Base-by-base conservation (phyloP, 2,113 vertebrate species). In the Perccottus glenii region DNA sequence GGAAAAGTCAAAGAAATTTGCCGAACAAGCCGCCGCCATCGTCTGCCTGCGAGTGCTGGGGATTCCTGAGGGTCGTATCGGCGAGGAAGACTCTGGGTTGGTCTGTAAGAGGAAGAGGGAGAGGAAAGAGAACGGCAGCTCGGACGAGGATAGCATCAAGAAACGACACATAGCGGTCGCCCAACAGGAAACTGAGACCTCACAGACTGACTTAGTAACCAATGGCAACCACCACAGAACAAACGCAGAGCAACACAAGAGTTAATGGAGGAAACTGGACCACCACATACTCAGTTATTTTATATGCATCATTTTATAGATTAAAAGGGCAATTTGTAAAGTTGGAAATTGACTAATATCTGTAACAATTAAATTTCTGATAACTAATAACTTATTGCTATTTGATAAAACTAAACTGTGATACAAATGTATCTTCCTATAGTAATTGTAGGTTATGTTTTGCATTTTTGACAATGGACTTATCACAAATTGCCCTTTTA, bases 1-100 rank as follows among this genome's bases (percentile, higher is more conserved):
- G 97, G 96, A 99, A 80, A 99, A 99, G 84, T 98, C 97, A 0
- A 99, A 99, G 92, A 98, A 97, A 59, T 92, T 95, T 58, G 97
- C 97, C 0, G 96, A 99, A 45, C 98, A 99, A 80, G 93, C 96
- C 12, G 94, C 97, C 0, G 96, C 98, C 60, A 81, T 98, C 2
- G 96, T 97, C 14, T 98, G 96, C 64, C 91, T 99, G 60, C 92
- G 95, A 35, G 88, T 92, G 0, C 59, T 94, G 40, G 95, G 94
- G 2, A 70, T 98, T 11, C 94, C 96, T 0, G 96, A 98, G 81
- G 96, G 96, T 10, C 95, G 87, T 3, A 67, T 93, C 12, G 90
- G 89, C 12, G 94, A 96, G 72, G 91, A 87, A 35, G 91, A 93
- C 70, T 91, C 74, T 0, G 87, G 90, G 3, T 87, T 93, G 19